Percentiles rank a stretch among this genome's conserved stretches.
phyloP scores from a whole-genome alignment of 2,797 vertebrate species.

The Parambassis ranga region DNA sequence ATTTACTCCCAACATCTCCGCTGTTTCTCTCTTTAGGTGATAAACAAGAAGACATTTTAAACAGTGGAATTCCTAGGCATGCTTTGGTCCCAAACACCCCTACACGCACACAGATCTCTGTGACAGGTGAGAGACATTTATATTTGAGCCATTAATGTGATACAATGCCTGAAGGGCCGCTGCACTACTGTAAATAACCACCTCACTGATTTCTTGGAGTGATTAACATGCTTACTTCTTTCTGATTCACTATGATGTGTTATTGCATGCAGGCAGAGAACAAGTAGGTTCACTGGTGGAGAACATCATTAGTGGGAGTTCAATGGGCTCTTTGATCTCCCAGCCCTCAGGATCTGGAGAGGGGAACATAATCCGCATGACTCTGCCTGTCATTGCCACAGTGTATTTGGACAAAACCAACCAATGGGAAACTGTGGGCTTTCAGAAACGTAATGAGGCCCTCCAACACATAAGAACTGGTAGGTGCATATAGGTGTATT shows the following conservation, averaged over 20 bases:
- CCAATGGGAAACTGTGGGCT: constrained; percentile 81
- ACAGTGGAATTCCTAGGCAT: constrained; percentile 47
- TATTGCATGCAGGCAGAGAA: constrained; percentile 62
- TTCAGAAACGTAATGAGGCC: constrained; percentile 64
- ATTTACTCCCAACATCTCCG: too few relatives aligned
- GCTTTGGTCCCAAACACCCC: constrained; percentile 81
- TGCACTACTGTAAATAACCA: background rate
- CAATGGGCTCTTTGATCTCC: constrained; percentile 81
- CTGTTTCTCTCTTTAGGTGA: too few relatives aligned
- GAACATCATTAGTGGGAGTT: constrained; percentile 71
- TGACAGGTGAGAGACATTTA: constrained; percentile 81
- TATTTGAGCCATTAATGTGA: too few relatives aligned
- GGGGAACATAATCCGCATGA: constrained; percentile 86
- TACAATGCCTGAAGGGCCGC: background rate
- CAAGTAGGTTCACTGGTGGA: constrained; percentile 75
- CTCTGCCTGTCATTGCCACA: constrained; percentile 81
- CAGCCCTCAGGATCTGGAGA: constrained; percentile 83
- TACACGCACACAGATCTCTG: constrained; percentile 76
- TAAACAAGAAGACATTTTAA: constrained; percentile 70
- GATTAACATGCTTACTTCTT: too few relatives aligned
- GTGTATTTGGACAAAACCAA: constrained; percentile 83
- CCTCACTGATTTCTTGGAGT: too few relatives aligned
- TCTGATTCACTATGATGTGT: too few relatives aligned
- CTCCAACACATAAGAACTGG: constrained; percentile 79
- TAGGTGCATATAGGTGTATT: constrained; percentile 30